Conservation (phyloP, 2,797 vertebrate species). For the Malurus leucopterus region DNA sequence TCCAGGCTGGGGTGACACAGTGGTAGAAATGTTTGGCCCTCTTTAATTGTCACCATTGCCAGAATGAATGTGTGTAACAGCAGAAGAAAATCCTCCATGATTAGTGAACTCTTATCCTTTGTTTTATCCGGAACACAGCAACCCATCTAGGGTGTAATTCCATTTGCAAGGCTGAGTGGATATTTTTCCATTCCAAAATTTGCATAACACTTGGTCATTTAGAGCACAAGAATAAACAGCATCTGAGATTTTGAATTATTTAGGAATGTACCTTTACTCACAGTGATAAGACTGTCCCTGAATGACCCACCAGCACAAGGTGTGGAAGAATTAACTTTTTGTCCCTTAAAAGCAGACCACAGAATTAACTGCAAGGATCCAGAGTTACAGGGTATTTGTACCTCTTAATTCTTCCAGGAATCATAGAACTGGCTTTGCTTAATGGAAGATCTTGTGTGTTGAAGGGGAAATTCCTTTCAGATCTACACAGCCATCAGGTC, state of each 20-base stretch:
- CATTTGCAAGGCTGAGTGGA: neutral
- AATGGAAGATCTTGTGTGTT: neutral
- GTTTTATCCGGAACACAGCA: neutral
- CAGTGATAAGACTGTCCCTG: neutral
- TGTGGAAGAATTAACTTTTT: neutral
- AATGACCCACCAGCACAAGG: neutral
- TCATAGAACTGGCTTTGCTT: slow-evolving; percentile 12
- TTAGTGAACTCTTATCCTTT: neutral
- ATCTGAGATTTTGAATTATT: slow-evolving; percentile 20
- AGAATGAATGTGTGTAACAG: neutral
- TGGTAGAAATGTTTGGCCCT: neutral
- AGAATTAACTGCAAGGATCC: neutral
- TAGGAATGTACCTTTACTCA: neutral
- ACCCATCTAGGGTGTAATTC: neutral
- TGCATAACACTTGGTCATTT: neutral
- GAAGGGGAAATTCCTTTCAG: slow-evolving; percentile 26
- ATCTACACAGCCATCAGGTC: neutral
- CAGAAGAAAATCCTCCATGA: neutral
- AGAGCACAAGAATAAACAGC: neutral
- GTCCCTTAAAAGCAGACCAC: neutral
- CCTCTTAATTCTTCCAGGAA: slow-evolving; percentile 16
- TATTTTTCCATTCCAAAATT: neutral
- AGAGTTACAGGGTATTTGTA: neutral
- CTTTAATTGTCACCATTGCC: neutral
- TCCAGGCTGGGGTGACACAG: neutral